Conservation (phyloP, 2,113 vertebrate genomes). For the Isurus oxyrinchus region DNA sequence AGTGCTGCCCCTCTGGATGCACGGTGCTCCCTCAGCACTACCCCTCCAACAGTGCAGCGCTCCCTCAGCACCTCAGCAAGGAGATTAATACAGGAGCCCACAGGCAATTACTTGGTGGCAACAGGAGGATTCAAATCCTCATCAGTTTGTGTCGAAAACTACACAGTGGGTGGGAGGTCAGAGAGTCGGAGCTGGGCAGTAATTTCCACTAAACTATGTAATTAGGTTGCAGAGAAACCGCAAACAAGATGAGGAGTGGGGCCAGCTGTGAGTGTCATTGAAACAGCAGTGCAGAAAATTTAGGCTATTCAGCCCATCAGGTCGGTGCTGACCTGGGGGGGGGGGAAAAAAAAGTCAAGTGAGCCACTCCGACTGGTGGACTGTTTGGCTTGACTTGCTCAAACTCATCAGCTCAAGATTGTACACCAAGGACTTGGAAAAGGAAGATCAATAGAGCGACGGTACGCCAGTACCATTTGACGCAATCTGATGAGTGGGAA, state of each 20-base stretch:
- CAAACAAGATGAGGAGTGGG: constrained; percentile 50
- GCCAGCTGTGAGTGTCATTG: constrained; percentile 40
- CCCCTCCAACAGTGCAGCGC: neutral
- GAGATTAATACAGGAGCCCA: constrained; percentile 49
- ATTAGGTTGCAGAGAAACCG: constrained; percentile 52
- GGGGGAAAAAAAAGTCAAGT: neutral
- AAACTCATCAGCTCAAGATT: neutral
- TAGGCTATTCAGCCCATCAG: neutral
- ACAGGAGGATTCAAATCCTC: constrained; percentile 41
- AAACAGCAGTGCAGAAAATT: neutral
- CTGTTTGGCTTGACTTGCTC: too few species aligned
- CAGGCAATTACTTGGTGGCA: constrained; percentile 46
- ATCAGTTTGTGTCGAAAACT: constrained; percentile 39
- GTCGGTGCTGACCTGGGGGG: neutral
- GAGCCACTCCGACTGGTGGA: neutral
- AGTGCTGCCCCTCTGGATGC: neutral
- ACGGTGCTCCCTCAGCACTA: neutral
- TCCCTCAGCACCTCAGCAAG: neutral
- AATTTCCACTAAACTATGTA: constrained; percentile 49
- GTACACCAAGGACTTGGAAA: neutral
- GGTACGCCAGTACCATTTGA: neutral
- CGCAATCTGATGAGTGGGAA: too few species aligned
- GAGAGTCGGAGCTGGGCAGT: constrained; percentile 44
- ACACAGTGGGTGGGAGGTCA: constrained; percentile 43
- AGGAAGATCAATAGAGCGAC: neutral